These are phyloP conservation scores for Platycheirus rosarum DNA, from an alignment of 2,888 invertebrate genomes.

Conservation along the genomic window DNA sequence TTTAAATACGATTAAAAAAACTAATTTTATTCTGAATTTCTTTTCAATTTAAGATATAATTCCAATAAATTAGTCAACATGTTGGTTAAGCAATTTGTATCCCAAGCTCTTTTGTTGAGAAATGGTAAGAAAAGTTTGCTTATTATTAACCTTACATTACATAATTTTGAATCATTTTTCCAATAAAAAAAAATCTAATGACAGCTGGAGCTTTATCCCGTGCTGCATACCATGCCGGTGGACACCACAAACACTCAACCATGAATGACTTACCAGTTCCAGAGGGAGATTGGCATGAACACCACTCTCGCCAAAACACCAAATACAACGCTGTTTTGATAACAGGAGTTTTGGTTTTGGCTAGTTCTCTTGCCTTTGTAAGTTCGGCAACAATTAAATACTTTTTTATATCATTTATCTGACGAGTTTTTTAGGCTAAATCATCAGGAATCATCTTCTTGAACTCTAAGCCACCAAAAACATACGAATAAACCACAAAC, in stretches of 20 bases:
- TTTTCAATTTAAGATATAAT: slow-evolving; percentile 12
- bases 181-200: background rate
- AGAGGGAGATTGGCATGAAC: slow-evolving; percentile 89
- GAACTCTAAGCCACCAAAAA: slow-evolving; percentile 86
- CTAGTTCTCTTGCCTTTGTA: slow-evolving; percentile 81
- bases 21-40: background rate
- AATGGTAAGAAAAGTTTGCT: slow-evolving; percentile 77
- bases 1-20: slow-evolving; percentile 1
- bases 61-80: slow-evolving; percentile 75
- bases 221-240: slow-evolving; percentile 78
- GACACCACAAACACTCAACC: slow-evolving; percentile 80
- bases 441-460: slow-evolving; percentile 85
- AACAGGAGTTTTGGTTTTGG: slow-evolving; percentile 84
- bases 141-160: slow-evolving; percentile 77
- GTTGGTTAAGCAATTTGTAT: slow-evolving; percentile 80
- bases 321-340: slow-evolving; percentile 87
- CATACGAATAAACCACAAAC: slow-evolving; percentile 83
- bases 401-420: no score
- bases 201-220: slow-evolving; percentile 80
- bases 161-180: slow-evolving; percentile 77
- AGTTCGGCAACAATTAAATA: no score
- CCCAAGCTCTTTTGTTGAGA: slow-evolving; percentile 76
- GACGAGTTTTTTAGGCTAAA: slow-evolving; percentile 84
- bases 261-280: slow-evolving; percentile 92
- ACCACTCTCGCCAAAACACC: slow-evolving; percentile 86